These are phyloP conservation scores for Chlorodrepanis virens DNA, from an alignment of 2,113 vertebrate genomes.

Conservation along the genomic window DNA sequence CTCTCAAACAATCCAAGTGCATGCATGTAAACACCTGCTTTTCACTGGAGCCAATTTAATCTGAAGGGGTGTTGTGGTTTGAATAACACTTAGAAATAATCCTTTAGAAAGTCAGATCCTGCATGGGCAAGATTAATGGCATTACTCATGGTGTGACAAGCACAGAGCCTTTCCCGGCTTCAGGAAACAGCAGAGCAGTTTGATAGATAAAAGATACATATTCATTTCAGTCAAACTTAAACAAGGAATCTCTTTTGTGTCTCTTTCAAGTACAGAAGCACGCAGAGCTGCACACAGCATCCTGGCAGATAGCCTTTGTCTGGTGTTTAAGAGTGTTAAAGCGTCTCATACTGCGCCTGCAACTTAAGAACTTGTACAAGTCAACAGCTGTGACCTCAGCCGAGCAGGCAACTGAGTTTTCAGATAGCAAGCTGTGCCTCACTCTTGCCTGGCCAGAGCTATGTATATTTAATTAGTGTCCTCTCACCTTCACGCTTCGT, in stretches of 20 bases:
- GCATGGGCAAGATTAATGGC: background rate
- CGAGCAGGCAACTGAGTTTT: conserved; percentile 81
- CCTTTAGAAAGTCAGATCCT: background rate
- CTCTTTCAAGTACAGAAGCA: background rate
- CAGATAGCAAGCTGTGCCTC: conserved; percentile 89
- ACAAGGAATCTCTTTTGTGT: background rate
- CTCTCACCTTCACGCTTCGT: conserved; percentile 88
- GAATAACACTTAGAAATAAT: background rate
- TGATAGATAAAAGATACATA: background rate
- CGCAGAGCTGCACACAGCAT: background rate
- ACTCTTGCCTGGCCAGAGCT: conserved; percentile 84
- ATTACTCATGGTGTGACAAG: background rate
- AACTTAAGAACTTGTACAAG: conserved; percentile 66
- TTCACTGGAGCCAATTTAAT: background rate
- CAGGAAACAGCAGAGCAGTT: background rate
- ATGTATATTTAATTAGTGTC: conserved; percentile 95
- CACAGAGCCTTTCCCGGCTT: background rate
- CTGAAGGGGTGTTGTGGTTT: background rate
- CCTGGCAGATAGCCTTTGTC: background rate
- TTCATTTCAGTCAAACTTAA: background rate
- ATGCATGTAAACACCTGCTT: background rate
- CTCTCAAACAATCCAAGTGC: background rate
- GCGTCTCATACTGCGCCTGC: background rate
- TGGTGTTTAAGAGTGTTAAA: conserved; percentile 37
- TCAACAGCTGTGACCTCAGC: conserved; percentile 89